Base-by-base conservation (phyloP, 2,888 invertebrate genomes). In the Callyntrura sp. region DNA sequence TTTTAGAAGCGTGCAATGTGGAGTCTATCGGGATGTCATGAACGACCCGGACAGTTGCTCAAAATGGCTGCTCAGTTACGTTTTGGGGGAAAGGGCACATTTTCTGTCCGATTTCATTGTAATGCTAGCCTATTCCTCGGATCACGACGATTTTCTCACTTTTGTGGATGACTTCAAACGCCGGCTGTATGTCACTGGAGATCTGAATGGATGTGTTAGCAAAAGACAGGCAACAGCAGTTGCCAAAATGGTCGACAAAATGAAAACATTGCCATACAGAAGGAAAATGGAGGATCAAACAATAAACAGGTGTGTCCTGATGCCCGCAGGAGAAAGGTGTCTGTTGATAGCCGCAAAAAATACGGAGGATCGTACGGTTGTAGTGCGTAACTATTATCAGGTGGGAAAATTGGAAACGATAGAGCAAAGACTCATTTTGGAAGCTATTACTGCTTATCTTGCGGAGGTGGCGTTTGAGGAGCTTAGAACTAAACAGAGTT, bases 261-360 rank as follows among this genome's bases (percentile, higher is more conserved):
- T 86, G 23, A 0, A 57, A 5, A 55, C 28, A 8, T 23, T 14
- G 9, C 62, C 82, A 0, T 90, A 85, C 45, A n/a, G 20, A 79
- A 48, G 57, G 14, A 48, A 79, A 17, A 0, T 20, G 14, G 81
- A 68, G 4, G 0, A 65, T 25, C 48, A 81, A 14, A 11, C 17
- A 0, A 12, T 76, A 0, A 55, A 86, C 20, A 23, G 23, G 14
- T 43, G 43, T 0, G 48, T 86, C 2, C 6, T 86, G 43, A 45
- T 90, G 9, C 90, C 90, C 6, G 3, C 57, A 2, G 90, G 90
- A 6, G 90, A 90, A n/a, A 73, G 90, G 0, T 90, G 90, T 55
- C 65, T 90, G 0, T 45, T 35, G 2, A 83, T 86, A 0, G 8
- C 6, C 0, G 48, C 86, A 3, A 82, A 83, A n/a, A 57, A 25